A percentile compares a stretch with the other conserved stretches of the same genome.
These are phyloP conservation scores for Euwallacea similis DNA, from an alignment of 1,140 invertebrate genomes.

Conservation along the genomic window DNA sequence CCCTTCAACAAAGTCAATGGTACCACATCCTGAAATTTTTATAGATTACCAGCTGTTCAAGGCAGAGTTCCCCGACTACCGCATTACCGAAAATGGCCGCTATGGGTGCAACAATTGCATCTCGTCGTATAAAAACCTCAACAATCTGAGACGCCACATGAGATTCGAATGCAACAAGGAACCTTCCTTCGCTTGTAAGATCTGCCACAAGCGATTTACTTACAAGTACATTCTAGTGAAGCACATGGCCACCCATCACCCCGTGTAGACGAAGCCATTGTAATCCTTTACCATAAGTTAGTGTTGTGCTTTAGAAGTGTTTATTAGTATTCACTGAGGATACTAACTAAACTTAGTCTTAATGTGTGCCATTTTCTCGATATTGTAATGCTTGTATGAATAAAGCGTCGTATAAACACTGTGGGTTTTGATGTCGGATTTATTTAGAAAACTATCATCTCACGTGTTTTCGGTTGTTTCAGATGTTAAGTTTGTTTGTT, in stretches of 20 bases:
- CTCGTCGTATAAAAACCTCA: constrained; percentile 25
- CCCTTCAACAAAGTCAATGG: background rate
- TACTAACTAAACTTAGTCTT: too few species aligned
- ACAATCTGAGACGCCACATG: constrained; percentile 20
- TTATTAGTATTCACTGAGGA: too few species aligned
- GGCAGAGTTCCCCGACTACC: constrained; percentile 8
- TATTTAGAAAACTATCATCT: too few species aligned
- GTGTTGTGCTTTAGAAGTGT: too few species aligned
- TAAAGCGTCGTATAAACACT: too few species aligned
- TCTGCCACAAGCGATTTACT: constrained; percentile 14
- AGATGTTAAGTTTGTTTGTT: background rate
- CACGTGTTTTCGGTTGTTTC: too few species aligned
- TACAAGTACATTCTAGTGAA: constrained; percentile 25
- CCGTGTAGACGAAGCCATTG: constrained; percentile 2
- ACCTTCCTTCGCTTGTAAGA: constrained; percentile 21
- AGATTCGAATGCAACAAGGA: constrained; percentile 29
- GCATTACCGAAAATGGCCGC: constrained; percentile 17
- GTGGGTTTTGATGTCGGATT: too few species aligned
- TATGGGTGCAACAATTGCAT: constrained; percentile 17
- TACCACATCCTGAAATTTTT: background rate
- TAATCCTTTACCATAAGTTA: too few species aligned
- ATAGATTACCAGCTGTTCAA: background rate
- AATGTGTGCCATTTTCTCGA: too few species aligned
- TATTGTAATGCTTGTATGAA: too few species aligned
- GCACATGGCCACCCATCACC: constrained; percentile 44